These are phyloP conservation scores for Sebastes taczanowskii DNA, from an alignment of 2,797 vertebrate species.

Conservation along the genomic window DNA sequence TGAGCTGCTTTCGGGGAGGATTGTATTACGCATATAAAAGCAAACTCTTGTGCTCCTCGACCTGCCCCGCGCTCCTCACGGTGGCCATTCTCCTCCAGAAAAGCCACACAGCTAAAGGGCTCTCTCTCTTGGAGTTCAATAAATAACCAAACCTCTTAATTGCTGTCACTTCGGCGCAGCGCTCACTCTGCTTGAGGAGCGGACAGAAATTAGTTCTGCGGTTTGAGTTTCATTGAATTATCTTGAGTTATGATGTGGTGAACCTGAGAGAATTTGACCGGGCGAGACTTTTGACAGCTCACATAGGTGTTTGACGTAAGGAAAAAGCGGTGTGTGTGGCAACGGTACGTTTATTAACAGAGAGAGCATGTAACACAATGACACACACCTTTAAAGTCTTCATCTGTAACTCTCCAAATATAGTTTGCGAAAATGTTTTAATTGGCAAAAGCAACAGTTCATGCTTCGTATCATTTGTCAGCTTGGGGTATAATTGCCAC, in stretches of 20 bases:
- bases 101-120: constrained; percentile 21
- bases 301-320: constrained; percentile 46
- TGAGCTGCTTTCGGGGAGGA: constrained; percentile 50
- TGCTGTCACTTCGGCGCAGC: constrained; percentile 56
- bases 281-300: constrained; percentile 26
- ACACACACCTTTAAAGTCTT: constrained; percentile 46
- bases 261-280: constrained; percentile 51
- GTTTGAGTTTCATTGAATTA: constrained; percentile 68
- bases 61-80: constrained; percentile 18
- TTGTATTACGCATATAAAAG: constrained; percentile 61
- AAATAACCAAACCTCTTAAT: constrained; percentile 71
- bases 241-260: constrained; percentile 66
- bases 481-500: constrained; percentile 72
- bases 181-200: constrained; percentile 40
- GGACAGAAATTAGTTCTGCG: constrained; percentile 57
- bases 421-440: constrained; percentile 68
- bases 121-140: constrained; percentile 39
- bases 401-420: constrained; percentile 61
- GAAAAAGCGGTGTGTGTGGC: constrained; percentile 30
- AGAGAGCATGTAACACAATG: constrained; percentile 21
- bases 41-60: constrained; percentile 51
- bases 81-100: constrained; percentile 30
- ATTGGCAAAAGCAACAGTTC: constrained; percentile 65
- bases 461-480: constrained; percentile 78
- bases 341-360: constrained; percentile 31